These are phyloP conservation scores for Drosophila kokeensis DNA, from an alignment of 2,888 invertebrate species.

Conservation along the genomic window DNA sequence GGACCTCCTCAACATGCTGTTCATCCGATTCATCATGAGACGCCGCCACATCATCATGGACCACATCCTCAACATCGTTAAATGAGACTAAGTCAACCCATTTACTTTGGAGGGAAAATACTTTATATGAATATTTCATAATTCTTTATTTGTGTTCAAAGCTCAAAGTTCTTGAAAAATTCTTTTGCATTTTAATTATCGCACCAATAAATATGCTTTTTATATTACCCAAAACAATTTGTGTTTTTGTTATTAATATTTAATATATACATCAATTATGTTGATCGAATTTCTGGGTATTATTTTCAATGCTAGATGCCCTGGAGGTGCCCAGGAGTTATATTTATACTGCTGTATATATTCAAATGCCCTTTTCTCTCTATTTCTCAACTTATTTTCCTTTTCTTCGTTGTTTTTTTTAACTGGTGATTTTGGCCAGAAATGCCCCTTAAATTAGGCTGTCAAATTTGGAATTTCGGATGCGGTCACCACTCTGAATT, in stretches of 20 bases:
- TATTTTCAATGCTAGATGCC: neutral
- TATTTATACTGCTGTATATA: too few relatives aligned
- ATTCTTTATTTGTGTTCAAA: neutral
- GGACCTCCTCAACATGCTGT: constrained; percentile 21
- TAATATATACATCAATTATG: neutral
- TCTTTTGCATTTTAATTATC: neutral
- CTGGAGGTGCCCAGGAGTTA: neutral
- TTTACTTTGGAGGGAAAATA: neutral
- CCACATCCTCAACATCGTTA: constrained; percentile 33
- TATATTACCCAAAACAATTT: neutral
- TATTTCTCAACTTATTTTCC: constrained; percentile 41
- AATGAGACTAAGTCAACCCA: neutral
- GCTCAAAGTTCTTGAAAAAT: neutral
- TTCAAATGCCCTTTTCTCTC: constrained; percentile 50
- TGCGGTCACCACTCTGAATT: neutral
- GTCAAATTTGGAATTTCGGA: neutral
- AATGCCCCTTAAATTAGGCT: neutral
- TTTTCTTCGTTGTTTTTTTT: neutral
- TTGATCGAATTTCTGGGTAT: neutral
- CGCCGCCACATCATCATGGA: constrained; percentile 15
- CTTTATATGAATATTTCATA: neutral
- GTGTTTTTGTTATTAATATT: neutral
- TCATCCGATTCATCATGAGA: neutral
- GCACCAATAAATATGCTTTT: neutral
- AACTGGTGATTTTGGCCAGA: constrained; percentile 49